These are phyloP conservation scores for Mechanitis mazaeus DNA, from an alignment of 2,888 invertebrate species.

Conservation along the genomic window DNA sequence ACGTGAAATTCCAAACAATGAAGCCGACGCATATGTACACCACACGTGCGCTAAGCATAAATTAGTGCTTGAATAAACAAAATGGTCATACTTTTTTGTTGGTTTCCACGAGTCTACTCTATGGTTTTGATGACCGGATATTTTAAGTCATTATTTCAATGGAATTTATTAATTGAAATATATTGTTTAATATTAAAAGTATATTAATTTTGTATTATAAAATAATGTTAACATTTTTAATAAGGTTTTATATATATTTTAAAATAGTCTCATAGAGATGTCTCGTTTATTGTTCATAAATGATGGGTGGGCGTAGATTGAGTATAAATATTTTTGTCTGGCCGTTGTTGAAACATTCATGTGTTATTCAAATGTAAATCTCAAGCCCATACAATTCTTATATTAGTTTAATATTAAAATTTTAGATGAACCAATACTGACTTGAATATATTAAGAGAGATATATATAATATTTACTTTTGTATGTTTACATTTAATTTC, in stretches of 20 bases:
- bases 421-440: conserved; percentile 29
- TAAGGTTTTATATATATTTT: too few relatives aligned
- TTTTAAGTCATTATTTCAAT: conserved; percentile 24
- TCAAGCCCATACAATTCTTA: conserved; percentile 36
- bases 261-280: too few relatives aligned
- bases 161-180: too few relatives aligned
- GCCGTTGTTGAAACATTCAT: conserved; percentile 54
- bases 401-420: conserved; percentile 43
- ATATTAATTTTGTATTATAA: too few relatives aligned
- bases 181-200: too few relatives aligned
- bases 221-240: too few relatives aligned
- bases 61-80: conserved; percentile 52
- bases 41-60: conserved; percentile 62
- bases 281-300: too few relatives aligned
- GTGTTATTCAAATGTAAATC: conserved; percentile 39
- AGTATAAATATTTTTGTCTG: conserved; percentile 65
- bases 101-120: conserved; percentile 30
- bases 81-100: conserved; percentile 41
- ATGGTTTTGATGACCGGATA: conserved; percentile 57
- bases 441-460: conserved; percentile 23
- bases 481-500: conserved; percentile 11
- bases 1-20: conserved; percentile 72
- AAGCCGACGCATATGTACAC: conserved; percentile 45
- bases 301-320: conserved; percentile 51
- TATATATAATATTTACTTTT: conserved; percentile 14